phyloP scores from a whole-genome alignment of 2,888 invertebrate genomes.

The Cremastobaeus sp. region DNA sequence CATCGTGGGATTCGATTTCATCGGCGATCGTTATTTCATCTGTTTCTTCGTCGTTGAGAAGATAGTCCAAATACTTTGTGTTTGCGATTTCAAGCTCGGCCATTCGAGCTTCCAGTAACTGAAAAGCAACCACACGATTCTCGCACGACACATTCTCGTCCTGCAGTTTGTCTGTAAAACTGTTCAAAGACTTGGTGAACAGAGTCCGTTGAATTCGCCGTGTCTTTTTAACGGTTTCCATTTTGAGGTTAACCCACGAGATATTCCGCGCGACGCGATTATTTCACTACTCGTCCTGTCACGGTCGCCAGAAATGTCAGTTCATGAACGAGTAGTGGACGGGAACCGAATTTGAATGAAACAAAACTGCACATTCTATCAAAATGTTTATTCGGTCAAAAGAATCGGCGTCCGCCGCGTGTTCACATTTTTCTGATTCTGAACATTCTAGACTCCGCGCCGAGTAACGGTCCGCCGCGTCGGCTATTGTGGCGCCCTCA shows the following conservation, averaged over 20 bases:
- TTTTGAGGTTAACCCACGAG: conserved; percentile 17
- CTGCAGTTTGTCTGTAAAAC: conserved; percentile 29
- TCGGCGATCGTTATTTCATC: conserved; percentile 10
- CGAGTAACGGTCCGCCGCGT: no score
- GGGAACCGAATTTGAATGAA: no score
- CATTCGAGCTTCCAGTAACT: conserved; percentile 44
- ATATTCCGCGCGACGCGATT: conserved; percentile 2
- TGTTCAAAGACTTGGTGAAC: conserved; percentile 40
- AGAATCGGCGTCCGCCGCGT: no score
- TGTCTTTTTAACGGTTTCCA: conserved; percentile 41
- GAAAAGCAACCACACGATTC: conserved; percentile 21
- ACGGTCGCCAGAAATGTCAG: neutral
- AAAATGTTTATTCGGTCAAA: no score
- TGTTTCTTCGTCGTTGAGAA: conserved; percentile 7
- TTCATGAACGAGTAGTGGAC: neutral
- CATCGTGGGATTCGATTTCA: conserved; percentile 52
- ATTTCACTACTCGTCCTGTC: conserved; percentile 18
- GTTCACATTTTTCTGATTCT: no score
- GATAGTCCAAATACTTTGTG: conserved; percentile 26
- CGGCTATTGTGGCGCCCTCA: no score
- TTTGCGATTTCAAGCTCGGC: conserved; percentile 40
- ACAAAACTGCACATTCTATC: no score
- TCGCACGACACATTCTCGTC: conserved; percentile 4
- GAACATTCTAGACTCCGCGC: no score
- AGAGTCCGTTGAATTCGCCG: conserved; percentile 33